phyloP scores from a whole-genome alignment of 2,888 invertebrate genomes.

The Lordiphosa fenestrarum region DNA sequence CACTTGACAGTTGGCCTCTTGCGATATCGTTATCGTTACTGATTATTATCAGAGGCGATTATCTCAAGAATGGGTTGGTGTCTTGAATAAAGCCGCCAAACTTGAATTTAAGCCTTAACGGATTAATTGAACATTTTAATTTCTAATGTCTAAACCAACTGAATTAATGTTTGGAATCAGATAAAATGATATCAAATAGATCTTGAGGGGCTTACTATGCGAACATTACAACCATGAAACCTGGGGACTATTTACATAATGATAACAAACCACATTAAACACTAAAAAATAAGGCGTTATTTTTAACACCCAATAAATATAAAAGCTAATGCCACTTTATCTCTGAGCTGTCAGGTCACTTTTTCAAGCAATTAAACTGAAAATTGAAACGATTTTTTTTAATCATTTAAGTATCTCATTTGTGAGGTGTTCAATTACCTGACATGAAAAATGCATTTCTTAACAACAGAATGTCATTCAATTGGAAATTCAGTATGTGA shows the following conservation, averaged over 20 bases:
- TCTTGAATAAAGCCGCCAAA: too few species aligned
- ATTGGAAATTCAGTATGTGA: constrained; percentile 17
- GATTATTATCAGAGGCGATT: too few species aligned
- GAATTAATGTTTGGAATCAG: too few species aligned
- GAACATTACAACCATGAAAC: too few species aligned
- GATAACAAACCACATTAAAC: constrained; percentile 5
- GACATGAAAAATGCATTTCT: constrained; percentile 52
- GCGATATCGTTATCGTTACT: too few species aligned
- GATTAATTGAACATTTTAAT: too few species aligned
- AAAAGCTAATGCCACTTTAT: constrained; percentile 21
- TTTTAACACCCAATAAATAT: constrained; percentile 21
- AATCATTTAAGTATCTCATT: constrained; percentile 34
- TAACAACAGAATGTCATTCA: constrained; percentile 19
- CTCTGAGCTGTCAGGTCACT: constrained; percentile 31
- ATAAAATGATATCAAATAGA: too few species aligned
- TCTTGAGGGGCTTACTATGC: too few species aligned
- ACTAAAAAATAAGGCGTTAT: constrained; percentile 24
- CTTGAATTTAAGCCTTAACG: too few species aligned
- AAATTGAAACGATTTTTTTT: constrained; percentile 22
- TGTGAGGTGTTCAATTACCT: constrained; percentile 56
- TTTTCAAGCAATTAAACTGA: constrained; percentile 16
- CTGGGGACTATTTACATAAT: constrained; percentile 21
- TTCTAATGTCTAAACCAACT: too few species aligned
- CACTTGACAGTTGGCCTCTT: too few species aligned
- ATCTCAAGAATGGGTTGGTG: too few species aligned